Base-by-base conservation (phyloP, 1,140 invertebrate genomes). In the Oncopodura yosiiana region DNA sequence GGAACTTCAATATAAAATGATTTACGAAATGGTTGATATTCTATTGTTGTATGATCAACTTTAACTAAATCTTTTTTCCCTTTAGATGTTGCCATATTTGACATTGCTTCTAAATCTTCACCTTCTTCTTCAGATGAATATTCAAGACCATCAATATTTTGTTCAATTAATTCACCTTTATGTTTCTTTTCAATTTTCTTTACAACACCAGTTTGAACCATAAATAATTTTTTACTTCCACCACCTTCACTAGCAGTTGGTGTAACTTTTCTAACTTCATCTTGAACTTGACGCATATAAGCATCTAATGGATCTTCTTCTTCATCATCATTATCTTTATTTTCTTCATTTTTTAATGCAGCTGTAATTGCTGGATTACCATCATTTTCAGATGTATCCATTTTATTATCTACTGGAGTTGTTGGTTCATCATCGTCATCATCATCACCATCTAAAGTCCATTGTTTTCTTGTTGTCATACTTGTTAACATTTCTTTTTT, bases 51-150 rank as follows among this genome's bases (percentile, higher is more conserved):
- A 66, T 93, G 88, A 73, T 93, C 87, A 5, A 92, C 85, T 74
- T 90, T 91, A 2, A 86, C 83, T 26, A 92, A 69, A 69, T 94
- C 91, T 66, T 93, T 87, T 60, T 84, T 86, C 67, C 88, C 86
- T 68, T 90, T 89, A 54, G 84, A 87, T 3, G 86, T 85, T 30
- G 94, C 80, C 61, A 84, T 89, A 21, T 84, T 83, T 41, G 92
- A 92, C 0, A 89, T 86, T 61, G 89, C 82, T 58, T 94, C 91
- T 42, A 96, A 78, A 69, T 95, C 92, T 69, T 96, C 93, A 29
- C 84, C 78, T 70, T 97, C 93, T 71, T 97, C 93, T 74, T 96
- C 92, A 21, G 90, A 94, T 0, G 92, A 96, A 78, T 96, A 98
- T 74, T 97, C 93, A 52, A 97, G 73, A 18, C 88, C 91, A 73